Conservation (phyloP, 2,888 invertebrate genomes). For the Drosophila mercatorum region DNA sequence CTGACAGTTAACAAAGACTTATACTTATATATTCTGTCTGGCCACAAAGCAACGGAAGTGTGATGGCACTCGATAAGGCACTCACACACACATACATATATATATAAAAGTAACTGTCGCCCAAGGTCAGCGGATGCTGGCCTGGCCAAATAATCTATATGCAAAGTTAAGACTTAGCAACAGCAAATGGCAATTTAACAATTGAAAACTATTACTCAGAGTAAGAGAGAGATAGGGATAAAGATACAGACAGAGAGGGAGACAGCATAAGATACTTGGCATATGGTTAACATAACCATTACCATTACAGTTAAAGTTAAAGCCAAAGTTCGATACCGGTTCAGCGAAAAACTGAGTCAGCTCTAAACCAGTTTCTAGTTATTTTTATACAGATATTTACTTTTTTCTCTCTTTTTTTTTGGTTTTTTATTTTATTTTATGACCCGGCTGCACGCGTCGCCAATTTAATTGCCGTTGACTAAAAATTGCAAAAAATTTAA, state of each 20-base stretch:
- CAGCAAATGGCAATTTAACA: conserved; percentile 63
- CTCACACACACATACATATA: conserved; percentile 10
- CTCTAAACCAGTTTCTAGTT: conserved; percentile 21
- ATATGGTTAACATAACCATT: conserved; percentile 9
- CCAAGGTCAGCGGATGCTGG: conserved; percentile 59
- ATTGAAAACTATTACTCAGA: conserved; percentile 28
- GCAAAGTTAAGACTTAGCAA: conserved; percentile 44
- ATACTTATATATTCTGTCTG: conserved; percentile 13
- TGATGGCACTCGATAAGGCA: conserved; percentile 66
- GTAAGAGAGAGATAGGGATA: neutral
- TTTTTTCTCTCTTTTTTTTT: neutral
- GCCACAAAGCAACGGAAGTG: conserved; percentile 60
- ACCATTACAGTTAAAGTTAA: conserved; percentile 25
- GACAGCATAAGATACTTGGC: neutral
- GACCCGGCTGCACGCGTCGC: conserved; percentile 73
- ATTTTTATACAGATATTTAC: conserved; percentile 13
- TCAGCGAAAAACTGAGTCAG: conserved; percentile 28
- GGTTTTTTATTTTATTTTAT: conserved; percentile 49
- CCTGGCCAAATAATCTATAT: conserved; percentile 37
- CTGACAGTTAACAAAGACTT: conserved; percentile 29
- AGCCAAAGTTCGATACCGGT: conserved; percentile 29
- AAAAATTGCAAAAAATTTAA: conserved; percentile 66
- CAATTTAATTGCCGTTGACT: conserved; percentile 73
- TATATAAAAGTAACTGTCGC: conserved; percentile 3
- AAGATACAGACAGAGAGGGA: neutral